Evolutionary conservation across 2,888 invertebrate species (phyloP).

Genomic region (Caenorhabditis becei): DNA sequence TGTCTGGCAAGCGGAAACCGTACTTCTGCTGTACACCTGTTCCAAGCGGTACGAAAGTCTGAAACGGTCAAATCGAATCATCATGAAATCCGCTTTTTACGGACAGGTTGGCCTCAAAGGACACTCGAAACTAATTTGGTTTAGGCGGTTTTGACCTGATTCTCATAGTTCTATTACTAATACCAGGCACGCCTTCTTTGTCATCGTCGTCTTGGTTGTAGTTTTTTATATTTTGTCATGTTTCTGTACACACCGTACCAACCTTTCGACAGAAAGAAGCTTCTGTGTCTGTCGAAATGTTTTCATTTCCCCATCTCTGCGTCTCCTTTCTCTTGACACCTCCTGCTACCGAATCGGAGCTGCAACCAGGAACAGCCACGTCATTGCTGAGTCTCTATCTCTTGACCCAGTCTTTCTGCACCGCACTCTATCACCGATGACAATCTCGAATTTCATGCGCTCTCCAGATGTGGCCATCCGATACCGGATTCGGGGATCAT

Average conservation of each 20-base stretch:
- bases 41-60: background rate
- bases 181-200: background rate
- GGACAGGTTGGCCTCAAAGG: constrained; percentile 4
- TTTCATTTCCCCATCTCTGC: background rate
- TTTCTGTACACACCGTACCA: constrained; percentile 13
- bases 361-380: constrained; percentile 13
- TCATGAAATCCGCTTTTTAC: constrained; percentile 4
- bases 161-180: constrained; percentile 17
- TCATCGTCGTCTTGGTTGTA: background rate
- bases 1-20: background rate
- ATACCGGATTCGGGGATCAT: constrained; percentile 32
- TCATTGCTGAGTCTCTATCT: constrained; percentile 8
- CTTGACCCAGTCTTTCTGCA: constrained; percentile 8
- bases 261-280: background rate
- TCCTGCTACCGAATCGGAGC: background rate
- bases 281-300: constrained; percentile 13
- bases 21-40: background rate
- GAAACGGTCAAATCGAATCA: constrained; percentile 1
- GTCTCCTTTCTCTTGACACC: background rate
- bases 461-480: constrained; percentile 39
- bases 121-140: constrained; percentile 25
- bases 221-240: background rate
- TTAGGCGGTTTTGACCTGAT: constrained; percentile 15
- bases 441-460: constrained; percentile 51
- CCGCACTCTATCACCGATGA: constrained; percentile 18